Conservation (phyloP, 2,888 invertebrate genomes). For the Trachelus troglodyta region DNA sequence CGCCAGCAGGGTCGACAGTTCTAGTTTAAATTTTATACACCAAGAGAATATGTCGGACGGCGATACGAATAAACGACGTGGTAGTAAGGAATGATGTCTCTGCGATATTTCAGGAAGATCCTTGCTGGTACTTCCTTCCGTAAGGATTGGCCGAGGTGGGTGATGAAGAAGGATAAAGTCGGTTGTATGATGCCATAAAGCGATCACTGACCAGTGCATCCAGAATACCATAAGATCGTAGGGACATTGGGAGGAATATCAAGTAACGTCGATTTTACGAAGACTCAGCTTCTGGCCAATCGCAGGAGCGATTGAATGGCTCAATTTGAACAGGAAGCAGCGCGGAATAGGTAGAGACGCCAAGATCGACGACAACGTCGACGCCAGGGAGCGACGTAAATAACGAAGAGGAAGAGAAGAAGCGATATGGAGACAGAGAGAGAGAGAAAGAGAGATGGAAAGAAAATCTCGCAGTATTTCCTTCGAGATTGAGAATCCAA, state of each 20-base stretch:
- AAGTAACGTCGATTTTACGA: not conserved
- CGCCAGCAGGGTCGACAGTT: not conserved
- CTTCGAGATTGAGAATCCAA: not conserved
- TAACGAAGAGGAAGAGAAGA: not conserved
- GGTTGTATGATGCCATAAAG: conserved; percentile 19
- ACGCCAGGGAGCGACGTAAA: not conserved
- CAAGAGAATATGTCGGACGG: conserved; percentile 12
- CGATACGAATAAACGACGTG: conserved; percentile 43
- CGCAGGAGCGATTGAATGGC: not conserved
- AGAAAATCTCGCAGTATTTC: not conserved
- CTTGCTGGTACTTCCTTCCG: not conserved
- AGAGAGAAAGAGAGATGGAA: not conserved
- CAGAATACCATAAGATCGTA: not conserved
- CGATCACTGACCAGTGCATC: conserved; percentile 25
- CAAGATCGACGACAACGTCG: not conserved
- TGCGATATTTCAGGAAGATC: conserved; percentile 45
- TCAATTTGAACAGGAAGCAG: not conserved
- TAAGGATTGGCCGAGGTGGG: not conserved
- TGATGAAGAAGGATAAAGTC: not conserved
- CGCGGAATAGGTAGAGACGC: not conserved
- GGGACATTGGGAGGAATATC: not conserved
- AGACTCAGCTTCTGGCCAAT: not conserved
- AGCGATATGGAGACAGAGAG: too few species aligned
- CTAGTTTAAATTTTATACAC: conserved; percentile 36
- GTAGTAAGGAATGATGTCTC: conserved; percentile 44